Percentiles rank a stretch among this genome's conserved stretches.
These are phyloP conservation scores for Nysson spinosus DNA, from an alignment of 2,888 invertebrate species.

Conservation along the genomic window DNA sequence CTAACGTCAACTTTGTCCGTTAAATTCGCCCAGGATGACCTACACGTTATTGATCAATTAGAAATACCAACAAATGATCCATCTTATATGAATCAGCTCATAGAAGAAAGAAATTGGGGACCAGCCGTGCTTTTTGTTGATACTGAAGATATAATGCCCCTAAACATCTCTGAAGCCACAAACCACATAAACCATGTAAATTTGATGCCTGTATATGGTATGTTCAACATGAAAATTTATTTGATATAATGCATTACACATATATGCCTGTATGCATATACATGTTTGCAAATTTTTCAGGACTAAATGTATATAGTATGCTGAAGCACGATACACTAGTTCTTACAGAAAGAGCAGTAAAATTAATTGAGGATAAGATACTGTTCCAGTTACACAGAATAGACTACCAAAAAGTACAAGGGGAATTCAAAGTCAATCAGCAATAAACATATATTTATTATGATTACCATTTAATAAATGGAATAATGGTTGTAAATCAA, in stretches of 20 bases:
- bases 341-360: slow-evolving; percentile 89
- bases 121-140: slow-evolving; percentile 96
- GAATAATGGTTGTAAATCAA: not conserved
- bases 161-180: slow-evolving; percentile 91
- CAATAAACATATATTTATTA: too few relatives aligned
- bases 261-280: too few relatives aligned
- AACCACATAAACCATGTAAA: slow-evolving; percentile 89
- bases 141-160: slow-evolving; percentile 92
- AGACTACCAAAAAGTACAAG: slow-evolving; percentile 76
- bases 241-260: too few relatives aligned
- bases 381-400: slow-evolving; percentile 84
- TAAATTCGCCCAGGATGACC: slow-evolving; percentile 96
- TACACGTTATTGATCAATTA: slow-evolving; percentile 92
- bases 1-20: slow-evolving; percentile 90
- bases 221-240: slow-evolving; percentile 17
- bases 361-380: slow-evolving; percentile 89
- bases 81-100: slow-evolving; percentile 87
- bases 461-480: too few relatives aligned
- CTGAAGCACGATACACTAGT: slow-evolving; percentile 96
- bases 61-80: slow-evolving; percentile 91
- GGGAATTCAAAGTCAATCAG: slow-evolving; percentile 83
- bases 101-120: slow-evolving; percentile 95
- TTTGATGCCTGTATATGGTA: slow-evolving; percentile 95
- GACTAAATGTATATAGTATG: slow-evolving; percentile 97
- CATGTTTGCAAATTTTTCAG: too few relatives aligned